phyloP scores from a whole-genome alignment of 1,140 invertebrate genomes.

The Sinonovacula constricta region DNA sequence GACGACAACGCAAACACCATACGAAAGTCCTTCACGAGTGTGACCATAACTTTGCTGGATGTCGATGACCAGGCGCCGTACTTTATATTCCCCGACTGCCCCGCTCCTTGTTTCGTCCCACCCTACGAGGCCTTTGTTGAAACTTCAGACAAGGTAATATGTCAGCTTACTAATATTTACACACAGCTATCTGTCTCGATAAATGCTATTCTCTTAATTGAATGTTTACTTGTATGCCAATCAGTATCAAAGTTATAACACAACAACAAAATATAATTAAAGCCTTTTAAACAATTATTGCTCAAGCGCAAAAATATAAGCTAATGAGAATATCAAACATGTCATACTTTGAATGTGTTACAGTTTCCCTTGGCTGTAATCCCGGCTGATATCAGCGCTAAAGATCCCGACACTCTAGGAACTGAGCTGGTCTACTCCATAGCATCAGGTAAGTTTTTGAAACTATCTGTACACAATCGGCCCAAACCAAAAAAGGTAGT shows the following conservation, averaged over 20 bases:
- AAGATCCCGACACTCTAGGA: not conserved
- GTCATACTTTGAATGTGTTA: too few species aligned
- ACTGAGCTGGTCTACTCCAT: not conserved
- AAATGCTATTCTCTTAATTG: not conserved
- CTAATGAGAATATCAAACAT: too few species aligned
- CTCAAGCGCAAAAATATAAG: too few species aligned
- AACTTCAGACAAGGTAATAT: too few species aligned
- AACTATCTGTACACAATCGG: too few species aligned
- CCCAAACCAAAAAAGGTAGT: too few species aligned
- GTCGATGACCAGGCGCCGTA: conserved; percentile 43
- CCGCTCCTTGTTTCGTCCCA: conserved; percentile 14
- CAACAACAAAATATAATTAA: not conserved
- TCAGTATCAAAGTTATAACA: not conserved
- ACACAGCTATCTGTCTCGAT: too few species aligned
- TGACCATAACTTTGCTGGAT: conserved; percentile 20
- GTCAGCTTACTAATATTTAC: too few species aligned
- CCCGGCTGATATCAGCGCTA: not conserved
- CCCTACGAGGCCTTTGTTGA: too few species aligned
- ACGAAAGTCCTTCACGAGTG: not conserved
- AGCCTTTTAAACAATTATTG: not conserved
- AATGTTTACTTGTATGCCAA: not conserved
- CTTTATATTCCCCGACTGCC: conserved; percentile 21
- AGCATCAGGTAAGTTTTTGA: not conserved
- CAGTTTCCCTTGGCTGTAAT: too few species aligned
- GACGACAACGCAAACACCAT: not conserved